Evolutionary conservation across 2,888 invertebrate genomes (phyloP).

Genomic region (Diachrysia chrysitis): DNA sequence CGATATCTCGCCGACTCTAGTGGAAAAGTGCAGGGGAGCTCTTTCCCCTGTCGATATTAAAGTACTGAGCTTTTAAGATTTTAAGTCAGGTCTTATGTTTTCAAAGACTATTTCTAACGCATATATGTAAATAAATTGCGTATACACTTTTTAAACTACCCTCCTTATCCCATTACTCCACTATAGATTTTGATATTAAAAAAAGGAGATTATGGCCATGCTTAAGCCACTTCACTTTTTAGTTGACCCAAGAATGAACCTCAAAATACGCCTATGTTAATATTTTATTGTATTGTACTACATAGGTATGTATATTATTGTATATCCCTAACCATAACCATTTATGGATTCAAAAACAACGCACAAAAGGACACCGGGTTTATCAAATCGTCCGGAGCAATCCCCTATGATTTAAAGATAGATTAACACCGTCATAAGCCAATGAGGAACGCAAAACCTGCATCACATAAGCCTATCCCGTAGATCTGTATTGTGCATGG

Average conservation of each 20-base stretch:
- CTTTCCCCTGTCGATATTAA: constrained; percentile 28
- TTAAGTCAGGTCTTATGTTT: neutral
- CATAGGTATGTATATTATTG: too few relatives aligned
- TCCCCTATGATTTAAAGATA: constrained; percentile 48
- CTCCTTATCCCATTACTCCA: too few relatives aligned
- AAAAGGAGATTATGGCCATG: too few relatives aligned
- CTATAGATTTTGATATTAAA: too few relatives aligned
- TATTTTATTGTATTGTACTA: too few relatives aligned
- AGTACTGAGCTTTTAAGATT: constrained; percentile 10
- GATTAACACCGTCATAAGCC: constrained; percentile 50
- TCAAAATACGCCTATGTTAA: too few relatives aligned
- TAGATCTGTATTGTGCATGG: constrained; percentile 47
- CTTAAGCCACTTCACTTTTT: too few relatives aligned
- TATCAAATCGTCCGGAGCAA: constrained; percentile 14
- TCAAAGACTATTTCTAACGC: neutral
- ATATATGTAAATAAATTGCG: neutral
- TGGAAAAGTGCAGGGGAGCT: constrained; percentile 53
- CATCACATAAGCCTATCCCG: constrained; percentile 34
- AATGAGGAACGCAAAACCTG: constrained; percentile 37
- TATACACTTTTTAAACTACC: too few relatives aligned
- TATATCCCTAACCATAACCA: neutral
- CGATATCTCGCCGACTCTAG: constrained; percentile 35
- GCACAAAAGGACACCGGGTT: constrained; percentile 6
- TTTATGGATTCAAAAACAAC: neutral
- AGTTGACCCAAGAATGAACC: too few relatives aligned